Base-by-base conservation (phyloP, 2,888 invertebrate genomes). In the Lissocephala sabroskyi region DNA sequence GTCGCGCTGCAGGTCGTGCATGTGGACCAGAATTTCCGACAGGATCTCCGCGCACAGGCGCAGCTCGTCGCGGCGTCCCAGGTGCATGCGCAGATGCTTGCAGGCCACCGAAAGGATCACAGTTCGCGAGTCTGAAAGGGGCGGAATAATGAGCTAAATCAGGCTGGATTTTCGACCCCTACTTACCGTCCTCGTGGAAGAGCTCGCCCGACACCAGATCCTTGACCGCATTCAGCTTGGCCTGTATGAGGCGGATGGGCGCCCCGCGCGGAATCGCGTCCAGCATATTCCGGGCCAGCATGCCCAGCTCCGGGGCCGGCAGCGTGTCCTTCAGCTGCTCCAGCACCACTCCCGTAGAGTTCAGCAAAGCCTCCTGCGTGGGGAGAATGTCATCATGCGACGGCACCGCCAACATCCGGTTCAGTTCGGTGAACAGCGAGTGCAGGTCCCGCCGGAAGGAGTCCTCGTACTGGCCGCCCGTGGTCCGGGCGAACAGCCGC, bases 381-480 rank as follows among this genome's bases (percentile, higher is more conserved):
- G 91, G 90, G 42, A 93, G 88, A 43, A 95, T 89, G 67, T 91
- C 90, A 39, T 92, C 92, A 62, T 90, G 89, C 17, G 90, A 89
- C 6, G 89, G 89, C 32, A 91, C 88, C 1, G 88, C 86, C 44
- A 93, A 80, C 89, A 96, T 91, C 51, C 91, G 90, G 75, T 92
- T 92, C 36, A 96, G 86, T 0, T 94, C 92, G 1, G 89, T 88
- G 60, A 96, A 89, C 0, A 96, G 91, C 33, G 91, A 91, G 61
- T 94, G 89, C 11, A 96, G 88, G 79, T 96, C 95, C 11, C 92
- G 82, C 7, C 91, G 86, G 80, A 96, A 96, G 70, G 92, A 92
- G 76, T 96, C 96, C 78, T 95, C 95, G 78, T 92, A 94, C 82
- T 94, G 92, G 0, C 94, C 95, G 6, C 93, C 94, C 0, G 94